Evolutionary conservation across 2,888 invertebrate species (phyloP).

Genomic region (Callyntrura guangdongensis): DNA sequence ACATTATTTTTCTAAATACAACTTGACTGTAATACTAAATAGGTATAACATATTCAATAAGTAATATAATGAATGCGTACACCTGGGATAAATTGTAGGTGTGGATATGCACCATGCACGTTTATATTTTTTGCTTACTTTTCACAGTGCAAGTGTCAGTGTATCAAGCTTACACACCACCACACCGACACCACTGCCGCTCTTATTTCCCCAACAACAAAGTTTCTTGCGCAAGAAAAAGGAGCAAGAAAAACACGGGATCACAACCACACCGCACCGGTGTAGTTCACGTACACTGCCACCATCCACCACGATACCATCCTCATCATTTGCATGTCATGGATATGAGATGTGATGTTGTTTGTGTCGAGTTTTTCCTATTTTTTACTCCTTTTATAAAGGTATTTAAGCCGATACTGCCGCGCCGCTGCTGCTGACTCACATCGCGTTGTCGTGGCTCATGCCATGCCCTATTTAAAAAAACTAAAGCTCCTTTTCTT

Average conservation of each 20-base stretch:
- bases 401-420: slow-evolving; percentile 10
- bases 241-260: background rate
- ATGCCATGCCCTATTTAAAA: slow-evolving; percentile 48
- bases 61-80: slow-evolving; percentile 26
- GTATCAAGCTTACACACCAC: slow-evolving; percentile 16
- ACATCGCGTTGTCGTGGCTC: background rate
- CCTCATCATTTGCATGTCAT: slow-evolving; percentile 44
- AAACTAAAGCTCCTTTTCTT: slow-evolving; percentile 12
- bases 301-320: slow-evolving; percentile 35
- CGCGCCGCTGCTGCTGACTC: background rate
- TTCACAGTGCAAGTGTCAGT: slow-evolving; percentile 28
- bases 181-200: background rate
- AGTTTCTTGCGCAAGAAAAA: background rate
- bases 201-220: background rate
- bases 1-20: background rate
- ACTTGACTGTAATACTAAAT: slow-evolving; percentile 35
- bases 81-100: slow-evolving; percentile 69
- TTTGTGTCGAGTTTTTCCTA: slow-evolving; percentile 5
- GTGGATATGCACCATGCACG: slow-evolving; percentile 69
- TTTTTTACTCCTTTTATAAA: slow-evolving; percentile 25
- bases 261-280: background rate
- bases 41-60: slow-evolving; percentile 18
- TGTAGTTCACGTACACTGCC: slow-evolving; percentile 17
- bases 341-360: background rate
- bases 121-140: background rate